Base-by-base conservation (phyloP, 1,140 invertebrate species). In the Anagrus nilaparvatae region DNA sequence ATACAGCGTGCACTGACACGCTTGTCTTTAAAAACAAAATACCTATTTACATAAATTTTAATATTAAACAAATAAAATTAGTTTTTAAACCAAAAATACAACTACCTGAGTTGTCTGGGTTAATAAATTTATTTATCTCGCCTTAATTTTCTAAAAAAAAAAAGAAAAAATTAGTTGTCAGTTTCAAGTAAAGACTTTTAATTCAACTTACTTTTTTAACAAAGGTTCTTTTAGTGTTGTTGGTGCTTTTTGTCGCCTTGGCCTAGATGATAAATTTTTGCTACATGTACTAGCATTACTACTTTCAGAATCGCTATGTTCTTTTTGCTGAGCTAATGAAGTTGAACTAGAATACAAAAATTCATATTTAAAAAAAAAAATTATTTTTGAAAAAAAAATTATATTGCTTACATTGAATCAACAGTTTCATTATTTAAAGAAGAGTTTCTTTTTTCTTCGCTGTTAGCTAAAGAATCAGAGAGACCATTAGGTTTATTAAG, bases 181-280 rank as follows among this genome's bases (percentile, higher is more conserved):
- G n/a, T 31, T 20, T 4, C 21, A 28, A 23, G 18, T n/a, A 21
- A 31, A 35, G 25, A 8, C 21, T 34, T 23, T 24, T 12, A 14
- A 24, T 13, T 9, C 17, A 20, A 48, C 46, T 52, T 32, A 61
- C 59, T 40, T 56, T 19, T 2, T 31, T 17, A 60, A 53, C 20
- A 4, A 54, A 13, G 59, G 60, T 34, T 63, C 58, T 35, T 50
- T 39, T 1, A 60, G 45, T 40, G 44, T 54, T 7, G 30, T 31
- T 6, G 55, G 56, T 13, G 56, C 57, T 39, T 52, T 59, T 28
- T 47, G 49, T 30, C 60, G 48, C 45, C 46, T 56, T 10, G 58
- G 58, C 13, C 60, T 37, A 41, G 10, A 29, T 6, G 31, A 28
- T 19, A 34, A n/a, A 23, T 23, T 13, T 10, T 5, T 43, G 31